Percentiles rank a stretch among this genome's conserved stretches.
phyloP scores from a whole-genome alignment of 2,797 vertebrate species.

The Kryptopterus vitreolus region DNA sequence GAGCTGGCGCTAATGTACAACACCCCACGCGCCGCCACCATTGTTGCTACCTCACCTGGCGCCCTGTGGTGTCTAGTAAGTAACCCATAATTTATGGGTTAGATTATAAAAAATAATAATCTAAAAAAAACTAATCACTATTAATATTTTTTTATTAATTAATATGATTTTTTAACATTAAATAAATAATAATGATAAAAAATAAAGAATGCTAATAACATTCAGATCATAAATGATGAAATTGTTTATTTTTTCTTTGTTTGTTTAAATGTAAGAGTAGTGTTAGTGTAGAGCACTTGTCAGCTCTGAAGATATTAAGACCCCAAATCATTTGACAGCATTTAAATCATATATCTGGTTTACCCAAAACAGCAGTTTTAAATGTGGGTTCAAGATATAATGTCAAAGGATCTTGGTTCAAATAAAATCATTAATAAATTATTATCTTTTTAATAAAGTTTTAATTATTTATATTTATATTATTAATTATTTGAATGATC shows the following conservation, averaged over 20 bases:
- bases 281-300: not conserved
- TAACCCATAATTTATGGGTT: not conserved
- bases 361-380: not conserved
- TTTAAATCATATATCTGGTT: not conserved
- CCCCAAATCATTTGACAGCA: not conserved
- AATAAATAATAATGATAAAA: too few species aligned
- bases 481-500: not conserved
- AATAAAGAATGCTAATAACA: not conserved
- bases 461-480: not conserved
- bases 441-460: not conserved
- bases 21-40: constrained; percentile 95
- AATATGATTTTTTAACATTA: too few species aligned
- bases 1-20: constrained; percentile 99
- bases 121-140: not conserved
- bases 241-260: too few species aligned
- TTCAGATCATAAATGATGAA: not conserved
- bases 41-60: constrained; percentile 91
- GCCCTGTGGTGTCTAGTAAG: constrained; percentile 98
- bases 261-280: not conserved
- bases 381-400: not conserved
- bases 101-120: not conserved
- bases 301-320: not conserved
- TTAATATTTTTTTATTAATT: not conserved
- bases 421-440: not conserved
- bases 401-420: not conserved